These are phyloP conservation scores for Tachycineta bicolor DNA, from an alignment of 2,113 vertebrate genomes.

Conservation along the genomic window DNA sequence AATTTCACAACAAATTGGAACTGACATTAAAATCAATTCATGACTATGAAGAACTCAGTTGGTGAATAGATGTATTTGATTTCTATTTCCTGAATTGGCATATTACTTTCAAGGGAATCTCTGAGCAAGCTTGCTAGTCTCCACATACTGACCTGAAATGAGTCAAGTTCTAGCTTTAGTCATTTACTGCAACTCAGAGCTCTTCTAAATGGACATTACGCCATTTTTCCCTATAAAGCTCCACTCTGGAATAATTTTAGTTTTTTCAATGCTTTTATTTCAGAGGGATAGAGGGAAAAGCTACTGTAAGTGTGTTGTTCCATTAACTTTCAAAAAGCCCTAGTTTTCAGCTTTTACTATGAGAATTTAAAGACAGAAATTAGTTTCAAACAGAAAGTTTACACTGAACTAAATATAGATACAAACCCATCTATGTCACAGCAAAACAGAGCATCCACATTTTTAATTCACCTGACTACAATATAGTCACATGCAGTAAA, in stretches of 20 bases:
- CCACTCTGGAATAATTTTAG: not conserved
- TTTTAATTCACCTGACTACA: not conserved
- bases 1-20: slow-evolving; percentile 16
- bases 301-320: not conserved
- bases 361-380: not conserved
- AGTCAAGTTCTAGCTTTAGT: not conserved
- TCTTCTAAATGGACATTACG: not conserved
- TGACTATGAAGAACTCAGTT: not conserved
- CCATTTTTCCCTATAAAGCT: not conserved
- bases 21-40: slow-evolving; percentile 44
- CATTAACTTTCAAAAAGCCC: not conserved
- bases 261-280: not conserved
- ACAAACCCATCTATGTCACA: not conserved
- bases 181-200: not conserved
- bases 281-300: not conserved
- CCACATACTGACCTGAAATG: not conserved
- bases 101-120: not conserved
- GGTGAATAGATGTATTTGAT: not conserved
- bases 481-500: not conserved
- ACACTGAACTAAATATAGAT: not conserved
- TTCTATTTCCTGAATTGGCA: slow-evolving; percentile 1
- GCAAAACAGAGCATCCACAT: not conserved
- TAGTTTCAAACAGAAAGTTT: not conserved
- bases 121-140: not conserved
- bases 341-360: not conserved